These are phyloP conservation scores for Pygocentrus nattereri DNA, from an alignment of 2,797 vertebrate species.

Conservation along the genomic window DNA sequence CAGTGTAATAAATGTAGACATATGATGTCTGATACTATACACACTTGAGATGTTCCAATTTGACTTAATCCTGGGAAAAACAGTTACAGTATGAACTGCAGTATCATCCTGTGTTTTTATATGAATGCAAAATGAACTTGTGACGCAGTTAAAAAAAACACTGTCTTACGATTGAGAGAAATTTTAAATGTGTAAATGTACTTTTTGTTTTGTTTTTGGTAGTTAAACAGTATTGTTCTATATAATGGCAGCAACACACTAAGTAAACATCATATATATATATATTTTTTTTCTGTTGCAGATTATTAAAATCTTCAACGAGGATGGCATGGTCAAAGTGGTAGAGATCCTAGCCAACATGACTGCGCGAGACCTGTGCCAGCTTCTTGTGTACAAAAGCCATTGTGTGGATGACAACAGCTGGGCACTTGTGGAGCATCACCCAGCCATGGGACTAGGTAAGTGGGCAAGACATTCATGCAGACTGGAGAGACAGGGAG, in stretches of 20 bases:
- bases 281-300: constrained; percentile 57
- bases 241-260: not conserved
- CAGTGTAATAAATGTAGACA: not conserved
- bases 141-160: constrained; percentile 47
- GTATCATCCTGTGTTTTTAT: not conserved
- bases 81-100: not conserved
- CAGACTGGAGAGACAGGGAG: not conserved
- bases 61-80: not conserved
- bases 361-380: constrained; percentile 95
- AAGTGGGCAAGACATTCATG: constrained; percentile 61
- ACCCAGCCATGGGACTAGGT: constrained; percentile 94
- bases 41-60: too few species aligned
- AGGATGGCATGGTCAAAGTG: constrained; percentile 95
- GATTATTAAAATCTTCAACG: constrained; percentile 96
- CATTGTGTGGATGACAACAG: constrained; percentile 97
- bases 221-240: not conserved
- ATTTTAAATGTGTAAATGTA: constrained; percentile 5
- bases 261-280: too few species aligned
- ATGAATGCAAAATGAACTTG: constrained; percentile 9
- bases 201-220: not conserved
- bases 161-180: not conserved
- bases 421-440: constrained; percentile 97
- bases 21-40: not conserved
- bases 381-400: constrained; percentile 96
- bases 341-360: constrained; percentile 95